Percentiles rank a stretch among this genome's conserved stretches.
Conservation (phyloP, 1,140 invertebrate genomes). For the Coptotermes formosanus region DNA sequence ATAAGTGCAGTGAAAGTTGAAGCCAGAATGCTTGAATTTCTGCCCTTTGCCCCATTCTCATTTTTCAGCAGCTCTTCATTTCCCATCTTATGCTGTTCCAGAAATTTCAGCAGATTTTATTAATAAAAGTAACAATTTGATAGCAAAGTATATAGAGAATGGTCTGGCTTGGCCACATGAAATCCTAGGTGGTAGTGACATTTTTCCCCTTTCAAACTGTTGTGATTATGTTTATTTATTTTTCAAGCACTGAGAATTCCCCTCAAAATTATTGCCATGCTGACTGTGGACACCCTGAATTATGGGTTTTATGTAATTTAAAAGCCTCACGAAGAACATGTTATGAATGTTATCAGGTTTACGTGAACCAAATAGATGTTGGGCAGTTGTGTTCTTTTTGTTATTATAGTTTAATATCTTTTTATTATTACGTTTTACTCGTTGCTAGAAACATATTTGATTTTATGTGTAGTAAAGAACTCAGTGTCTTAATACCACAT, state of each 20-base stretch:
- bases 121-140: neutral
- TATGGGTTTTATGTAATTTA: neutral
- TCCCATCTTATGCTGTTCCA: neutral
- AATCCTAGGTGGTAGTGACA: neutral
- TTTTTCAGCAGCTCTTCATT: neutral
- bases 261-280: slow-evolving; percentile 4
- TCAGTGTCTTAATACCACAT: neutral
- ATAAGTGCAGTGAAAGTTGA: slow-evolving; percentile 19
- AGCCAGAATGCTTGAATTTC: neutral
- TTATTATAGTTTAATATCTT: slow-evolving; percentile 17
- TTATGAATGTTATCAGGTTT: slow-evolving; percentile 2
- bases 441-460: slow-evolving; percentile 5
- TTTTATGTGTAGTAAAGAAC: slow-evolving; percentile 21
- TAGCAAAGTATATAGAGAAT: neutral
- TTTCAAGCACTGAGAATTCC: neutral
- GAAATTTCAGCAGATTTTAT: neutral
- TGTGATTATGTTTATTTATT: neutral
- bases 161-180: neutral
- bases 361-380: slow-evolving; percentile 8
- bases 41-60: neutral
- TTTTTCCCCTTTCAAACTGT: neutral
- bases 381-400: neutral
- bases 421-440: neutral
- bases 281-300: neutral
- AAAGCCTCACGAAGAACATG: slow-evolving; percentile 2